phyloP scores from a whole-genome alignment of 2,797 vertebrate genomes.

The Sebastes jordani region DNA sequence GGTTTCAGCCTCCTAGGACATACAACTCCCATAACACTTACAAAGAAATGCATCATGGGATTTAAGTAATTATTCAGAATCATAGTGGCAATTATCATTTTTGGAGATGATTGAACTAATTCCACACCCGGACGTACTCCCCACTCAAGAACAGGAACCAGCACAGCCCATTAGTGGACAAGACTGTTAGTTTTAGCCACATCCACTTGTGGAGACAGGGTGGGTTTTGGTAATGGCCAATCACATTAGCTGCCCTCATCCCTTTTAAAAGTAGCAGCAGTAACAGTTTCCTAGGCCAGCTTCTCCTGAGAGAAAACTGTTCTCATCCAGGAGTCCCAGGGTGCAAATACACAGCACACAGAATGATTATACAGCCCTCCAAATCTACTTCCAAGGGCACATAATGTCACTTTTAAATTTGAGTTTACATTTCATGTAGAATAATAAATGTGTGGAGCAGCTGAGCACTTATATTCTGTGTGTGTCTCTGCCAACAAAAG shows the following conservation, averaged over 20 bases:
- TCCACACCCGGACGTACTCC: neutral
- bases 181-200: neutral
- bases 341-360: conserved; percentile 10
- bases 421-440: neutral
- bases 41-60: conserved; percentile 12
- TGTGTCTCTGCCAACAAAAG: neutral
- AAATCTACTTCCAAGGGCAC: neutral
- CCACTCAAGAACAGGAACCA: neutral
- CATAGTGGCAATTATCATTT: conserved; percentile 1
- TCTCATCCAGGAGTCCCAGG: conserved; percentile 7
- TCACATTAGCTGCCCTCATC: conserved; percentile 8
- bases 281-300: neutral
- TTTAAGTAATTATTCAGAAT: conserved; percentile 10
- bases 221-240: conserved; percentile 16
- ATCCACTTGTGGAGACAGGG: neutral
- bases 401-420: conserved; percentile 4
- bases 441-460: neutral
- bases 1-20: neutral
- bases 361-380: neutral
- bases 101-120: conserved; percentile 4
- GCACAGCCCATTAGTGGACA: neutral
- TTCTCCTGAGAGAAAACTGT: neutral
- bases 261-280: conserved; percentile 22
- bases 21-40: neutral
- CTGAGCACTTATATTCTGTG: neutral